phyloP scores from a whole-genome alignment of 2,888 invertebrate genomes.

The Kuschelorhynchus macadamiae region DNA sequence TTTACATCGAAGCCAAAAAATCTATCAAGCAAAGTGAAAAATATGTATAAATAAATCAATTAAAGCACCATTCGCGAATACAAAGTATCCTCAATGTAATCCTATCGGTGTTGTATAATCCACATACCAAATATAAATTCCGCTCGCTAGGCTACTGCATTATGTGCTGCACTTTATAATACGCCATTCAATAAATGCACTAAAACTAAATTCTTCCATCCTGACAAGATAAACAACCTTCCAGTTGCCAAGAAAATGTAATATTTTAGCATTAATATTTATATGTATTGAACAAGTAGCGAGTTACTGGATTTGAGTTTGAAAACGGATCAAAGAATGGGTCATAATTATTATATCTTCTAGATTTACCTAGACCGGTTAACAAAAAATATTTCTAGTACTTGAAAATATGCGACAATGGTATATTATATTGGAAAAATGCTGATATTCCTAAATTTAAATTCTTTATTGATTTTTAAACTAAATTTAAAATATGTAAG shows the following conservation, averaged over 20 bases:
- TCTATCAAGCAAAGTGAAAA: too few species aligned
- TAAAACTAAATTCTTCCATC: constrained; percentile 63
- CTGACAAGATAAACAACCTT: constrained; percentile 61
- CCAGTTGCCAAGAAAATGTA: constrained; percentile 45
- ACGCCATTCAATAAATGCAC: constrained; percentile 67
- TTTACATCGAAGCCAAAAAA: too few species aligned
- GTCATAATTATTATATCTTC: constrained; percentile 11
- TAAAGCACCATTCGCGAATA: background rate
- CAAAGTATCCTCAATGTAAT: background rate
- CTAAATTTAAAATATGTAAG: background rate
- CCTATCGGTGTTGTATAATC: constrained; percentile 26
- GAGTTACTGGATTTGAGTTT: constrained; percentile 8
- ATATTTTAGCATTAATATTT: constrained; percentile 50
- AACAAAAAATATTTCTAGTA: too few species aligned
- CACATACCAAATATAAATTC: constrained; percentile 33
- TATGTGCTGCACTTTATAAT: constrained; percentile 60
- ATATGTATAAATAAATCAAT: too few species aligned
- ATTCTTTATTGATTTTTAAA: background rate
- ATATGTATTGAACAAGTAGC: constrained; percentile 20
- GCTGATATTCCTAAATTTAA: too few species aligned
- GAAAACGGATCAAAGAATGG: constrained; percentile 25
- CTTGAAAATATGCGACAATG: too few species aligned
- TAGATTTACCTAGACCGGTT: background rate
- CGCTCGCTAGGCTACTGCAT: constrained; percentile 47
- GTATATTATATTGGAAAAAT: too few species aligned